A percentile compares a stretch with the other conserved stretches of the same genome.
Conservation (phyloP, 2,888 invertebrate species). For the Xanthorhoe designata region DNA sequence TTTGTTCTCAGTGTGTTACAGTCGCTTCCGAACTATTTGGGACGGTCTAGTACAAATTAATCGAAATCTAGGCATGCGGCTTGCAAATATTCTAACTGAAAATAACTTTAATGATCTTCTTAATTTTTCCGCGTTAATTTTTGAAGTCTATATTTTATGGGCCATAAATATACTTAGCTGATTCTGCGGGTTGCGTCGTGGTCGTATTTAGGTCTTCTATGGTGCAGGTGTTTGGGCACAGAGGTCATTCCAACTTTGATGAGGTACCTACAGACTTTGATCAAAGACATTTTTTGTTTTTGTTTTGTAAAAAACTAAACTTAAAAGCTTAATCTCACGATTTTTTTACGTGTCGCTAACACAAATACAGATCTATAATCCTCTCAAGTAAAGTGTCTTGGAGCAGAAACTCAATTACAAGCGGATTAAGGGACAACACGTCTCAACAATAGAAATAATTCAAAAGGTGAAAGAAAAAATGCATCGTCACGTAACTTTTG, state of each 20-base stretch:
- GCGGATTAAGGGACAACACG: slow-evolving; percentile 72
- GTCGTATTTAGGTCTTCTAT: too few species aligned
- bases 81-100: slow-evolving; percentile 14
- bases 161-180: too few species aligned
- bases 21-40: slow-evolving; percentile 67
- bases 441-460: slow-evolving; percentile 63
- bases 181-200: too few species aligned
- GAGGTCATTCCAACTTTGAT: too few species aligned
- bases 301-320: neutral
- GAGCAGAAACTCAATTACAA: slow-evolving; percentile 65
- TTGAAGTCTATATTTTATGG: too few species aligned
- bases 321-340: neutral
- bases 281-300: neutral
- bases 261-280: too few species aligned
- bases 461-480: slow-evolving; percentile 59
- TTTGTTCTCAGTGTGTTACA: slow-evolving; percentile 81
- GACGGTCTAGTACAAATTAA: slow-evolving; percentile 47
- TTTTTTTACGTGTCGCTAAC: slow-evolving; percentile 1
- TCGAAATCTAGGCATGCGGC: slow-evolving; percentile 37
- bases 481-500: slow-evolving; percentile 67
- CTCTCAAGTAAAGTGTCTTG: slow-evolving; percentile 47
- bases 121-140: too few species aligned
- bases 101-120: too few species aligned
- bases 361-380: slow-evolving; percentile 36
- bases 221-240: too few species aligned